Evolutionary conservation across 2,113 vertebrate genomes (phyloP).

Genomic region (Proterorhinus semilunaris): DNA sequence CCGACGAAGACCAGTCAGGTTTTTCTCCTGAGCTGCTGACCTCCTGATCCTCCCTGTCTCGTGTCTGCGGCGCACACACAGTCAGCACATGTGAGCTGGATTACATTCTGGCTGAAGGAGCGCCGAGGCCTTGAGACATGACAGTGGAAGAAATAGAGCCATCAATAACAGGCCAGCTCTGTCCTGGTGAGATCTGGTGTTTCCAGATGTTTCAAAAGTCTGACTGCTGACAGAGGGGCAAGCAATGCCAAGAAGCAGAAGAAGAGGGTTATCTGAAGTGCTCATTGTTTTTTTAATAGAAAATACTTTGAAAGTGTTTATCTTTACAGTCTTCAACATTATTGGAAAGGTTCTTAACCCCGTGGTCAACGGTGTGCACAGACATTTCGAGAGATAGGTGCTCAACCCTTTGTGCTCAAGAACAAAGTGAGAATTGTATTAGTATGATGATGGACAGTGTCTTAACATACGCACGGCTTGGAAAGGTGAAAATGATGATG

Average conservation of each 20-base stretch:
- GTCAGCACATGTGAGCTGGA: not conserved
- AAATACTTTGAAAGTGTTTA: not conserved
- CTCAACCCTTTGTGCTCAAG: too few relatives aligned
- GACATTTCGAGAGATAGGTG: too few relatives aligned
- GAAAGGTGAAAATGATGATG: too few relatives aligned
- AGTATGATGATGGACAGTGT: too few relatives aligned
- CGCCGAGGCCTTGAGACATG: constrained; percentile 1
- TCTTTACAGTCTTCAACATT: not conserved
- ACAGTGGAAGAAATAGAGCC: constrained; percentile 9
- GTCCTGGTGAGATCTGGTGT: not conserved
- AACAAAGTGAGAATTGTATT: too few relatives aligned
- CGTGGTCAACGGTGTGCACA: too few relatives aligned
- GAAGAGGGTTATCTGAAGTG: not conserved
- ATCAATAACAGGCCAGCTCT: constrained; percentile 4
- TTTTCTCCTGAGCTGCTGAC: not conserved
- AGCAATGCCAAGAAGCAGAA: not conserved
- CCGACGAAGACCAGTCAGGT: not conserved
- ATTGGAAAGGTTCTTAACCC: not conserved
- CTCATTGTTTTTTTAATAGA: not conserved
- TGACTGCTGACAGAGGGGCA: not conserved
- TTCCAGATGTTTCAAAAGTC: constrained; percentile 6
- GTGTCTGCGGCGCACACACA: not conserved
- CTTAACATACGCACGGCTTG: too few relatives aligned
- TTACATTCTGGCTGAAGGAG: constrained; percentile 6
- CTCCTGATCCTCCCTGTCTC: not conserved